phyloP scores from a whole-genome alignment of 2,797 vertebrate genomes.

The Anniella stebbinsi region DNA sequence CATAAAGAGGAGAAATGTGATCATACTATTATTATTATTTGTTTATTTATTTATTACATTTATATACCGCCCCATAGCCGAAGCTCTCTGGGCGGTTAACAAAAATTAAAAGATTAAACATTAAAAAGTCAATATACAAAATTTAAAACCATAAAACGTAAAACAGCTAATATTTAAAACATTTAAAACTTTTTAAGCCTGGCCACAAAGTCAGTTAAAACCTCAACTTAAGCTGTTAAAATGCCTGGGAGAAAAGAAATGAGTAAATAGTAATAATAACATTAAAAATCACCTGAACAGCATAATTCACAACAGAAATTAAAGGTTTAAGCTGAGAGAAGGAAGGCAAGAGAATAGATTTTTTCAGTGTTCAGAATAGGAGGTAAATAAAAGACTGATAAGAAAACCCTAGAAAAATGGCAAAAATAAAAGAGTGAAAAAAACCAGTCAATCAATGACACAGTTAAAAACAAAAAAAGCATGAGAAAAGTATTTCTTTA shows the following conservation, averaged over 20 bases:
- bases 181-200: too few relatives aligned
- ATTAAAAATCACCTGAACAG: not conserved
- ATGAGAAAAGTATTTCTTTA: not conserved
- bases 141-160: too few relatives aligned
- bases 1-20: not conserved
- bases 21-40: too few relatives aligned
- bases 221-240: too few relatives aligned
- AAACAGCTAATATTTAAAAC: too few relatives aligned
- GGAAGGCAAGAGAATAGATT: not conserved
- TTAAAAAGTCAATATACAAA: too few relatives aligned
- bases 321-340: not conserved
- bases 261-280: not conserved
- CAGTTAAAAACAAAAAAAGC: not conserved
- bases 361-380: not conserved
- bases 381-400: not conserved
- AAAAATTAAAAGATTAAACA: too few relatives aligned
- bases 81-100: too few relatives aligned
- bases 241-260: too few relatives aligned
- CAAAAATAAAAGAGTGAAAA: not conserved
- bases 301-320: not conserved
- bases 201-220: too few relatives aligned
- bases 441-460: not conserved
- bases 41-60: too few relatives aligned
- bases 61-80: too few relatives aligned
- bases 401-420: not conserved